Evolutionary conservation across 2,797 vertebrate species (phyloP).

Genomic region (Rhinogobio ventralis): DNA sequence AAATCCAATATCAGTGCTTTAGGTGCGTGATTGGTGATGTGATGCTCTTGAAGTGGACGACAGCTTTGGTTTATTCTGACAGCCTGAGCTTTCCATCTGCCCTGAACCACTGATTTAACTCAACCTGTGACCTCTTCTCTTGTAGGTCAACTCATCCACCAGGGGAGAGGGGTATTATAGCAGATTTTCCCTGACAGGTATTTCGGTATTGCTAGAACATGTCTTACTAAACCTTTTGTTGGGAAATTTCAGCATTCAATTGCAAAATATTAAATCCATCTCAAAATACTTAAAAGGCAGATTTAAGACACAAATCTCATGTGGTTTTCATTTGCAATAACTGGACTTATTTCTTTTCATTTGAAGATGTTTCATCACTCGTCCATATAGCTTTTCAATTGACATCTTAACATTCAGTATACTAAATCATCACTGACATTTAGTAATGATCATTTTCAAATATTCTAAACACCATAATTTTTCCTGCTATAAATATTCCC

Average conservation of each 20-base stretch:
- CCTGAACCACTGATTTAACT: conserved; percentile 27
- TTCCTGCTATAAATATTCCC: background rate
- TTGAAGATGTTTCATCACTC: background rate
- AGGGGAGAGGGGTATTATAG: conserved; percentile 17
- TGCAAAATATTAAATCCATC: background rate
- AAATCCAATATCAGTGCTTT: conserved; percentile 20
- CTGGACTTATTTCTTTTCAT: background rate
- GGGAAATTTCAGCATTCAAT: conserved; percentile 1
- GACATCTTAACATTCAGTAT: background rate
- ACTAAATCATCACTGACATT: background rate
- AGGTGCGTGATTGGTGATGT: conserved; percentile 18
- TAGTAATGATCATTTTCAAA: background rate
- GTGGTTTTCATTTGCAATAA: background rate
- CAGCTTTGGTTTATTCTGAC: conserved; percentile 8
- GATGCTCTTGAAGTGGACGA: conserved; percentile 18
- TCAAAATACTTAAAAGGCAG: background rate
- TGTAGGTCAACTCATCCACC: conserved; percentile 36
- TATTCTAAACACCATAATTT: background rate
- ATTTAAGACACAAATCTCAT: background rate
- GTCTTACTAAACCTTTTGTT: background rate
- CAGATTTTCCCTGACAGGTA: conserved; percentile 29
- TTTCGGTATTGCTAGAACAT: background rate
- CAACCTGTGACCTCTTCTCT: conserved; percentile 41
- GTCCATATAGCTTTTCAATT: background rate
- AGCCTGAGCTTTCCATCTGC: conserved; percentile 36